phyloP scores from a whole-genome alignment of 2,113 vertebrate genomes.

The Indicator maculatus region DNA sequence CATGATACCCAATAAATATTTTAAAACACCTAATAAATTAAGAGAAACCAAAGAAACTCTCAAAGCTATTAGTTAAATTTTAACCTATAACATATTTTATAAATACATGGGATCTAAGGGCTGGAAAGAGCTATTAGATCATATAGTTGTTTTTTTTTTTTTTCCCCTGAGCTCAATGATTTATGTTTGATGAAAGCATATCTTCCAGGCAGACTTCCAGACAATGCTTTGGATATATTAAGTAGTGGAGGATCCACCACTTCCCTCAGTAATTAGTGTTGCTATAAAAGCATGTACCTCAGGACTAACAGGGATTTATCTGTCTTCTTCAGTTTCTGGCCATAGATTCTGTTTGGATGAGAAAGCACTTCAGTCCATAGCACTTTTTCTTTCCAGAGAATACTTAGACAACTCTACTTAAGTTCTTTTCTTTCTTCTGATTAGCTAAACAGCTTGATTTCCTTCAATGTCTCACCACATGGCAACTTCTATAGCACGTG shows the following conservation, averaged over 20 bases:
- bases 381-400: background rate
- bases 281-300: background rate
- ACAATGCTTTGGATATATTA: background rate
- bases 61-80: conserved; percentile 38
- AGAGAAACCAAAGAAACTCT: conserved; percentile 40
- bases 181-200: background rate
- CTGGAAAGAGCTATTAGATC: background rate
- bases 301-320: background rate
- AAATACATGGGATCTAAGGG: conserved; percentile 23
- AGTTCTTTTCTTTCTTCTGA: background rate
- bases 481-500: background rate
- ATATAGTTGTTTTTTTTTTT: conserved; percentile 40
- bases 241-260: background rate
- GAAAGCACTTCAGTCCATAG: background rate
- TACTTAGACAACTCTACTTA: background rate
- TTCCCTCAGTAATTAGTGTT: background rate
- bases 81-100: conserved; percentile 36
- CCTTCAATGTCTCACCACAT: background rate
- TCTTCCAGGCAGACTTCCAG: conserved; percentile 24
- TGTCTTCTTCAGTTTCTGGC: background rate
- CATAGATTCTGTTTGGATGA: background rate
- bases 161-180: conserved; percentile 25
- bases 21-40: conserved; percentile 36
- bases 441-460: background rate
- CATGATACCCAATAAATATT: background rate